phyloP scores from a whole-genome alignment of 2,113 vertebrate species.

The Leptobrachium leishanense region DNA sequence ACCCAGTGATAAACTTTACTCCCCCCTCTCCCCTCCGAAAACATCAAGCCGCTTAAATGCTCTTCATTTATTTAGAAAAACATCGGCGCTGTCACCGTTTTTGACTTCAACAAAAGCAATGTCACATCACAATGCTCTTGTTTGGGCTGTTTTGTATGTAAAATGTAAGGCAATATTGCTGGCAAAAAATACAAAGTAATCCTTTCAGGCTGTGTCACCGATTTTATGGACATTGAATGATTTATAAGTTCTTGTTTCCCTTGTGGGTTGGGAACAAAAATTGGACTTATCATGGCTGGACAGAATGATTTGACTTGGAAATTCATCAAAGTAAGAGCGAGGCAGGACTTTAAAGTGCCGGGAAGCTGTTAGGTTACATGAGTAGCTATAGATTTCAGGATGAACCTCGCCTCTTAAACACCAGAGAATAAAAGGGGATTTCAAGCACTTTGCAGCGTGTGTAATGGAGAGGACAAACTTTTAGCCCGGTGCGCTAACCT shows the following conservation, averaged over 20 bases:
- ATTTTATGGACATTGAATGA: slow-evolving; percentile 53
- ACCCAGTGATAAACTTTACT: slow-evolving; percentile 66
- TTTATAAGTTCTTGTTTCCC: slow-evolving; percentile 51
- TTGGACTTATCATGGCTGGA: slow-evolving; percentile 51
- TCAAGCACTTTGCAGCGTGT: slow-evolving; percentile 39
- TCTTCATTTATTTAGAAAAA: slow-evolving; percentile 56
- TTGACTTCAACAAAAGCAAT: background rate
- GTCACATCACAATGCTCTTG: slow-evolving; percentile 38
- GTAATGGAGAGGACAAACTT: slow-evolving; percentile 19
- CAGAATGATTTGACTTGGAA: slow-evolving; percentile 54
- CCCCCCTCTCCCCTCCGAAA: slow-evolving; percentile 55
- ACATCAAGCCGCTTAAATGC: slow-evolving; percentile 53
- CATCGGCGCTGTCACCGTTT: slow-evolving; percentile 20
- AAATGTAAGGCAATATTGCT: slow-evolving; percentile 47
- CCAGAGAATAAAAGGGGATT: slow-evolving; percentile 30
- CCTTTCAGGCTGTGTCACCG: slow-evolving; percentile 49
- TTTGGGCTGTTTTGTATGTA: slow-evolving; percentile 39
- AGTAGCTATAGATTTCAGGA: slow-evolving; percentile 21
- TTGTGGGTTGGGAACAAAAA: slow-evolving; percentile 50
- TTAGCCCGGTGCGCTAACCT: background rate
- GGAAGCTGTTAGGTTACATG: slow-evolving; percentile 42
- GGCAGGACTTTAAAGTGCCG: slow-evolving; percentile 51
- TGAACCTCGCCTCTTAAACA: slow-evolving; percentile 40
- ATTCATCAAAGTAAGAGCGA: slow-evolving; percentile 53
- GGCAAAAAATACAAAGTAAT: slow-evolving; percentile 31